Evolutionary conservation across 2,888 invertebrate species (phyloP), one percentile per base, ranked within the genome.

Genomic region (Elgonia sp.): DNA sequence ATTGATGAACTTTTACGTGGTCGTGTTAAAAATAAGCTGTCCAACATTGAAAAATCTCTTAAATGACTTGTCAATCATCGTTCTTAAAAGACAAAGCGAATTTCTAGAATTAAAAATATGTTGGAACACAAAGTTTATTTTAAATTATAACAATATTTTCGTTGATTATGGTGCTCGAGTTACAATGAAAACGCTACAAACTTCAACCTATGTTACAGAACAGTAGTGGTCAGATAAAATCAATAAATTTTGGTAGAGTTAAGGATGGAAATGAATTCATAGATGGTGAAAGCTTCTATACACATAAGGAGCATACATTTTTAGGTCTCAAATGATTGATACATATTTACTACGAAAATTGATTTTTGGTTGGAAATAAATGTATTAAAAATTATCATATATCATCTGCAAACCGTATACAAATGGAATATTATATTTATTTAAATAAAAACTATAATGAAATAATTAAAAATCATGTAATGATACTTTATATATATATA

Each of bases 201-300:
- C 46, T n/a, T 79, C 18, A 40, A 55, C 79, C 65, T 53, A 39
- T 53, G 70, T 70, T 18, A 67, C 42, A 70, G 70, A 70, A 80
- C 18, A 46, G 37, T 50, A 62, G 29, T 46, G 80, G 80, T 70
- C 80, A 80, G 80, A 80, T 80, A 80, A 80, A 80, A 70, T 80
- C 80, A 80, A 80, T 80, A 80, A 69, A 46, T 60, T 80, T 80
- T 80, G 69, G 70, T 69, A 18, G 79, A 69, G 57, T 69, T 55
- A 18, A 69, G 50, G 91, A 92, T 63, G 39, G 14, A 60, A 60
- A 12, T 37, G 60, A 60, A 37, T 60, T 60, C 60, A 12, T n/a
- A n/a, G 29, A 8, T 37, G 29, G 29, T 60, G 29, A 29, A 60
- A 60, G 29, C 20, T 57, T 57, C 21, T 21, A 14, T 20, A 57